These are phyloP conservation scores for Vulpes lagopus DNA, from an alignment of 2,113 vertebrate species.

Conservation along the genomic window DNA sequence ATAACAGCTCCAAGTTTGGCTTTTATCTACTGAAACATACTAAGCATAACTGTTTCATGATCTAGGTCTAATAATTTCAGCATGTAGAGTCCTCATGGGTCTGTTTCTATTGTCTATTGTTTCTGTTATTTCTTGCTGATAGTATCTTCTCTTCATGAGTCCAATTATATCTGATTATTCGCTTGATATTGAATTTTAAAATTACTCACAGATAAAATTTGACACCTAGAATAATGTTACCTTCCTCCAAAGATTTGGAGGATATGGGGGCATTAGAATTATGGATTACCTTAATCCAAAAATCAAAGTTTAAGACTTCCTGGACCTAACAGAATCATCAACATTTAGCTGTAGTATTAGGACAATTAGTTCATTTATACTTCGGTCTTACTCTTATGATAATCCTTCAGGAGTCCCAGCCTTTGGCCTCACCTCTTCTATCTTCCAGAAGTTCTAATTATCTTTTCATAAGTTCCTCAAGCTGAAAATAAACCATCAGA, in stretches of 20 bases:
- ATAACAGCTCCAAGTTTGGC: neutral
- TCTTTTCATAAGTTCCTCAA: neutral
- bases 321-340: neutral
- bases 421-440: neutral
- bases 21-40: neutral
- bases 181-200: constrained; percentile 9
- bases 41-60: neutral
- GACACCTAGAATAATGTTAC: neutral
- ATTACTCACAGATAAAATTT: neutral
- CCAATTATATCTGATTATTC: neutral
- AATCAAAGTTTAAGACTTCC: neutral
- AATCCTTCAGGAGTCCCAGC: neutral
- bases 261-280: neutral
- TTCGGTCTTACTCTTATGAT: neutral
- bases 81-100: neutral
- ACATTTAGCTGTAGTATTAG: neutral
- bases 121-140: neutral
- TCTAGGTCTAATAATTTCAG: neutral
- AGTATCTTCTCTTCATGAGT: neutral
- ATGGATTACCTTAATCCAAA: neutral
- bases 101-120: neutral
- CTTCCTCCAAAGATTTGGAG: neutral
- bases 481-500: neutral
- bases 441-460: neutral
- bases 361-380: neutral